These are phyloP conservation scores for Cephus runcator DNA, from an alignment of 2,888 invertebrate genomes.

Conservation along the genomic window DNA sequence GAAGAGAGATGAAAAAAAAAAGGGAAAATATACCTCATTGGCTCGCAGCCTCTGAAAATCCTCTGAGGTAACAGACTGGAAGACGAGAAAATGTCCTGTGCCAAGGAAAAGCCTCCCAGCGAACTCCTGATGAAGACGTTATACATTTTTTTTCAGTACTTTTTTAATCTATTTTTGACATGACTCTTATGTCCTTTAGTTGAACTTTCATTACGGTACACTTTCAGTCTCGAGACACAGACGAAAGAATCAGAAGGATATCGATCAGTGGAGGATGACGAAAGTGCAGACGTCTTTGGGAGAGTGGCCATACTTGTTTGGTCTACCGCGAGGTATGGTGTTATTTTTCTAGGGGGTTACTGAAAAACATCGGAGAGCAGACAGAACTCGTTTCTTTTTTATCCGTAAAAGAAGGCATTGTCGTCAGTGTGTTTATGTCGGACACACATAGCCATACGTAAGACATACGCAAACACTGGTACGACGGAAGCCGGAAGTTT, in stretches of 20 bases:
- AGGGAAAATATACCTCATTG: not conserved
- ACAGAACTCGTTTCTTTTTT: slow-evolving; percentile 26
- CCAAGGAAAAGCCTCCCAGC: not conserved
- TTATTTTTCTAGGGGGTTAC: slow-evolving; percentile 40
- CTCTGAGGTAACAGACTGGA: slow-evolving; percentile 35
- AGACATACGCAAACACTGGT: slow-evolving; percentile 35
- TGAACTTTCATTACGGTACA: no score
- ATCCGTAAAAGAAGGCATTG: slow-evolving; percentile 47
- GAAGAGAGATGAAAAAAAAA: slow-evolving; percentile 1
- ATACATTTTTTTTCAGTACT: no score
- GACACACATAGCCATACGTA: slow-evolving; percentile 16
- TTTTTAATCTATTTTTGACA: no score
- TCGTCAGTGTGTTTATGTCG: slow-evolving; percentile 10
- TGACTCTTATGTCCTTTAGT: no score
- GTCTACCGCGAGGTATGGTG: slow-evolving; percentile 31
- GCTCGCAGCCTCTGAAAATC: slow-evolving; percentile 32
- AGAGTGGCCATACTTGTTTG: no score
- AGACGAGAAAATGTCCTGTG: slow-evolving; percentile 30
- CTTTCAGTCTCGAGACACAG: no score
- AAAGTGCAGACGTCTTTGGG: no score
- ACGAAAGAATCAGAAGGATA: no score
- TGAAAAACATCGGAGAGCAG: slow-evolving; percentile 30
- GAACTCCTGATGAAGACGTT: no score
- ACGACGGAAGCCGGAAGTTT: slow-evolving; percentile 48
- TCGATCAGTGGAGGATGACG: no score